These are phyloP conservation scores for Pecten maximus DNA, from an alignment of 2,888 invertebrate genomes.

Conservation along the genomic window DNA sequence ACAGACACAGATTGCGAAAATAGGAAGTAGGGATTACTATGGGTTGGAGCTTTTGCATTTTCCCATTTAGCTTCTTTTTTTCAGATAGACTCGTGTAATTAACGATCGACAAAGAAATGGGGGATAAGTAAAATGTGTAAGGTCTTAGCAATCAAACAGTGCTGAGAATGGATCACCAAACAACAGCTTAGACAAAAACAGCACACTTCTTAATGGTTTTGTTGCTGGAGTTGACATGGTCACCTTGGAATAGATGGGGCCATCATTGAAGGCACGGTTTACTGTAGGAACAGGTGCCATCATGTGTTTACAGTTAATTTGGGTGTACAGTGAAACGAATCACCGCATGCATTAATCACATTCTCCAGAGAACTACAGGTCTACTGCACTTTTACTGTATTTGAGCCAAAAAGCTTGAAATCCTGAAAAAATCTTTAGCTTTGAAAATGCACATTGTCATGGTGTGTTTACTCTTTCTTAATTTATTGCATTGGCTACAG, in stretches of 20 bases:
- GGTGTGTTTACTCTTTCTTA: not conserved
- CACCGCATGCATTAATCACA: not conserved
- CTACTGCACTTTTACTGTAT: not conserved
- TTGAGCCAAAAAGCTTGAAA: not conserved
- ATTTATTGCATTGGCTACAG: too few species aligned
- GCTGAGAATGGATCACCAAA: not conserved
- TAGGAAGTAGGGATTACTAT: constrained; percentile 21
- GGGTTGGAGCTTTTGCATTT: not conserved
- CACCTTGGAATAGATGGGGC: not conserved
- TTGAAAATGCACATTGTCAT: not conserved
- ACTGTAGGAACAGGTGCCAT: not conserved
- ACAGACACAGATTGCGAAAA: constrained; percentile 4
- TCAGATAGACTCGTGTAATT: not conserved
- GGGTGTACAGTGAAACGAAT: constrained; percentile 26
- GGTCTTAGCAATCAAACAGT: constrained; percentile 9
- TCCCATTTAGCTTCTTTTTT: not conserved
- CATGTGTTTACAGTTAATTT: constrained; percentile 26
- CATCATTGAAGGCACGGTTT: not conserved
- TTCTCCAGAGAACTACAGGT: not conserved
- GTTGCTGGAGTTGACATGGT: not conserved
- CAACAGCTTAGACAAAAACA: constrained; percentile 29
- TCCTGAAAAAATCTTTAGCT: not conserved
- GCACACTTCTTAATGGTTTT: not conserved
- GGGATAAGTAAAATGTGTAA: constrained; percentile 8
- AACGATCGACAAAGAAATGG: not conserved